Conservation (phyloP, 2,888 invertebrate species). For the Venusia cambrica region DNA sequence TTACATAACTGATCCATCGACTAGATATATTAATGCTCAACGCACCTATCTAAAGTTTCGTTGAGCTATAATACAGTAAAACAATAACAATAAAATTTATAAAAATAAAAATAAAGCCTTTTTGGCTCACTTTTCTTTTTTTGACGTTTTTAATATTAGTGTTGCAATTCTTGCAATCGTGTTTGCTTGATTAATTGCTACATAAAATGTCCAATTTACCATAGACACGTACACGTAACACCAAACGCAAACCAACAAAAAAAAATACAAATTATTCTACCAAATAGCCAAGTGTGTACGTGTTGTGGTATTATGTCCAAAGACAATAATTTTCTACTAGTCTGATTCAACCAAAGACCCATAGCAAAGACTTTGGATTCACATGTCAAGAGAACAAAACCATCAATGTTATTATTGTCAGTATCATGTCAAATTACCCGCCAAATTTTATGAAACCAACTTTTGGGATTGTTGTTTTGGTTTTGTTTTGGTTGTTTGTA, state of each 20-base stretch:
- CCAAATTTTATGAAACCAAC: no score
- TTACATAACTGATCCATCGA: slow-evolving; percentile 54
- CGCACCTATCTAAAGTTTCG: slow-evolving; percentile 48
- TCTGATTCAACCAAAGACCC: no score
- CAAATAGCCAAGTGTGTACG: no score
- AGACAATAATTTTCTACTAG: no score
- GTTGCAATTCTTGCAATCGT: slow-evolving; percentile 74
- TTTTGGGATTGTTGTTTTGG: not conserved
- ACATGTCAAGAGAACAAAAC: no score
- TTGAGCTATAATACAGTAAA: no score
- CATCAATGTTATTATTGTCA: slow-evolving; percentile 1
- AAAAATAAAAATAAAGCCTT: slow-evolving; percentile 62
- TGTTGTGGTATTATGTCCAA: no score
- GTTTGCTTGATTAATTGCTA: slow-evolving; percentile 68
- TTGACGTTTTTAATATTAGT: slow-evolving; percentile 77
- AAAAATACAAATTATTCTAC: no score
- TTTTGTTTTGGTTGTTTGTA: no score
- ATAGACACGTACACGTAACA: slow-evolving; percentile 39
- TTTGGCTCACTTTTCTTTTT: slow-evolving; percentile 64
- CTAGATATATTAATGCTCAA: slow-evolving; percentile 66
- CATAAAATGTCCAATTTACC: slow-evolving; percentile 56
- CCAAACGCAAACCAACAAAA: not conserved
- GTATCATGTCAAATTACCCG: slow-evolving; percentile 8
- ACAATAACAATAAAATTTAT: slow-evolving; percentile 68
- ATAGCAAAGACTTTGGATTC: no score